These are phyloP conservation scores for Hestina assimilis DNA, from an alignment of 1,140 invertebrate species.

Conservation along the genomic window DNA sequence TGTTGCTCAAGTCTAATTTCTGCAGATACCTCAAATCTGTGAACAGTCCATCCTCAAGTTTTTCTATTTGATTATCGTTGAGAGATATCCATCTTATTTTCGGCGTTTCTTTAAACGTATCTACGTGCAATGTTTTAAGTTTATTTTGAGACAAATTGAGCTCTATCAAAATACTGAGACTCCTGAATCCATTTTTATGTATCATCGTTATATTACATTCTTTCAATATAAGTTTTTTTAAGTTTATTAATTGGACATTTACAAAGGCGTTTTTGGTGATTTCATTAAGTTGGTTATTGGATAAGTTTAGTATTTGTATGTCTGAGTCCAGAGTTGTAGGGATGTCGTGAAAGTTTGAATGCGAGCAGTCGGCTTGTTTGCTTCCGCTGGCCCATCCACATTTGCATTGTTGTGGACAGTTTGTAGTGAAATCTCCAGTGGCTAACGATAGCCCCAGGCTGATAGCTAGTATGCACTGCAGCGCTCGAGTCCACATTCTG, in stretches of 20 bases:
- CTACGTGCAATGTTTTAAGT: constrained; percentile 83
- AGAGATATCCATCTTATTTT: constrained; percentile 85
- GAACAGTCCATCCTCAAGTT: constrained; percentile 86
- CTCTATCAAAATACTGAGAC: constrained; percentile 89
- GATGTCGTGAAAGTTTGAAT: constrained; percentile 82
- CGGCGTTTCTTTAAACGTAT: constrained; percentile 84
- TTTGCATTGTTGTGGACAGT: constrained; percentile 80
- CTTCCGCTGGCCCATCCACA: constrained; percentile 90
- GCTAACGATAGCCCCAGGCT: constrained; percentile 38
- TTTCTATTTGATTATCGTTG: constrained; percentile 85
- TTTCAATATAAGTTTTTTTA: constrained; percentile 88
- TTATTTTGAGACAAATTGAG: constrained; percentile 90
- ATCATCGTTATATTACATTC: constrained; percentile 86
- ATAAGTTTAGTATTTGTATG: constrained; percentile 88
- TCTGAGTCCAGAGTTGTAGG: constrained; percentile 85
- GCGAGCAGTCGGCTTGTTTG: constrained; percentile 88
- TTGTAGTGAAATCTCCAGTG: constrained; percentile 64
- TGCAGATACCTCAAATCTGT: constrained; percentile 86
- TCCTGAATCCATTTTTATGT: constrained; percentile 85
- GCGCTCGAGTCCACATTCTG: constrained; percentile 46
- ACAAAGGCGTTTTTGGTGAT: constrained; percentile 84
- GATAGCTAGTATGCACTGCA: constrained; percentile 37
- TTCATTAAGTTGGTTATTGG: constrained; percentile 83
- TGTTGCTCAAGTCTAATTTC: constrained; percentile 87
- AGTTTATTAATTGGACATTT: constrained; percentile 83